phyloP scores from a whole-genome alignment of 2,888 invertebrate genomes.

The Neelides folsomi region DNA sequence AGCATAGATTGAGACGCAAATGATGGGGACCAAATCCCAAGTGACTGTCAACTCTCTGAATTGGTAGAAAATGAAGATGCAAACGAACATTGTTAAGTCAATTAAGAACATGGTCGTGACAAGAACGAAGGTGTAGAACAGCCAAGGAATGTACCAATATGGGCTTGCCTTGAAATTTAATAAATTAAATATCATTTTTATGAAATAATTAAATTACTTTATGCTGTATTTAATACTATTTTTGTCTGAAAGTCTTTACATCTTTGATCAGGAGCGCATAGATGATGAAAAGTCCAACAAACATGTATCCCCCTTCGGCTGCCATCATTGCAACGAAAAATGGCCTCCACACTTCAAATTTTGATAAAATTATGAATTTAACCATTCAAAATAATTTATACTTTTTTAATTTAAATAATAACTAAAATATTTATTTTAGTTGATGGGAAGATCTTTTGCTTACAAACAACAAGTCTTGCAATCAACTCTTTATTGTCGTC shows the following conservation, averaged over 20 bases:
- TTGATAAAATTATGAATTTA: not conserved
- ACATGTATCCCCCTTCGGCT: constrained; percentile 14
- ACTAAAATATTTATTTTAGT: too few species aligned
- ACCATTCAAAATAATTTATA: too few species aligned
- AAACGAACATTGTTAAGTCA: constrained; percentile 10
- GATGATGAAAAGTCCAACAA: constrained; percentile 14
- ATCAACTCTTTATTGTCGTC: constrained; percentile 19
- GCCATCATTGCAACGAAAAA: constrained; percentile 14
- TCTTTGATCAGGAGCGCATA: constrained; percentile 14
- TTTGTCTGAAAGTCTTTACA: not conserved
- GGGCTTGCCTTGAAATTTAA: constrained; percentile 12
- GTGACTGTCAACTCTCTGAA: constrained; percentile 22
- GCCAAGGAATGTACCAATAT: constrained; percentile 25
- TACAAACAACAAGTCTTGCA: constrained; percentile 14
- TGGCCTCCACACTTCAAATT: constrained; percentile 17
- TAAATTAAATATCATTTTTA: not conserved
- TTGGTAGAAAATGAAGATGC: constrained; percentile 11
- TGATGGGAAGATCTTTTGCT: too few species aligned
- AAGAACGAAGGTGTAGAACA: constrained; percentile 12
- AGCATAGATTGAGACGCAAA: constrained; percentile 2
- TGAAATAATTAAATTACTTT: not conserved
- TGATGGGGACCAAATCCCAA: constrained; percentile 26
- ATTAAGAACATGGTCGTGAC: constrained; percentile 6
- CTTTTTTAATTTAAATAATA: too few species aligned
- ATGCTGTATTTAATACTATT: not conserved